Evolutionary conservation across 2,888 invertebrate genomes (phyloP).

Genomic region (Operophtera brumata): DNA sequence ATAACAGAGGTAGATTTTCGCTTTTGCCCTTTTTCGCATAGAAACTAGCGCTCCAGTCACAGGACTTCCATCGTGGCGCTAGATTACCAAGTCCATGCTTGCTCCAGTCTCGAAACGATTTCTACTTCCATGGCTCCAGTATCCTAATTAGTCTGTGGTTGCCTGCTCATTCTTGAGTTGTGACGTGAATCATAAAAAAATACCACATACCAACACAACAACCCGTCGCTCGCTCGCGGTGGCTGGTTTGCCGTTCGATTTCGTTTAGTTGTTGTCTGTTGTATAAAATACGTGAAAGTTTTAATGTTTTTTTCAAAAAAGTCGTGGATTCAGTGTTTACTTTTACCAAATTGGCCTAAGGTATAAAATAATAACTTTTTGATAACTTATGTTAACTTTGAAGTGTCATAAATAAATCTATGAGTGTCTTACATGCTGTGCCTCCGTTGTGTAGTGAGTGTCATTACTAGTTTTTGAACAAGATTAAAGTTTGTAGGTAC

Average conservation of each 20-base stretch:
- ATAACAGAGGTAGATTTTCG: no score
- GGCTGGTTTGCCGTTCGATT: neutral
- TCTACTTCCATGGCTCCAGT: no score
- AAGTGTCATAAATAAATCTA: conserved; percentile 43
- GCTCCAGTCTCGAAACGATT: no score
- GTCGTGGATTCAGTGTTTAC: neutral
- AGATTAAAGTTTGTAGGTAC: conserved; percentile 26
- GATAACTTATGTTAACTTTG: conserved; percentile 38
- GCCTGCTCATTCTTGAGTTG: no score
- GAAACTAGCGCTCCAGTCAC: no score
- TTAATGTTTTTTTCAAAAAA: neutral
- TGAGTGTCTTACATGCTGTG: no score
- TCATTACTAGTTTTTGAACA: conserved; percentile 25
- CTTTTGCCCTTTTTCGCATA: no score
- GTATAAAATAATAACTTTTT: conserved; percentile 10
- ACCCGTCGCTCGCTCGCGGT: conserved; percentile 2
- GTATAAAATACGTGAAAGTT: conserved; percentile 6
- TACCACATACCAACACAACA: conserved; percentile 15
- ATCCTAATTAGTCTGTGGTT: no score
- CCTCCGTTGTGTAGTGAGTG: conserved; percentile 18
- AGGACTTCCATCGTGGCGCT: no score
- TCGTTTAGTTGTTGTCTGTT: neutral
- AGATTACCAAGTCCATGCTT: no score
- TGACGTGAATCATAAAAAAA: no score
- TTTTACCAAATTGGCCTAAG: neutral